phyloP scores from a whole-genome alignment of 1,140 invertebrate genomes.

The Psix sp. region DNA sequence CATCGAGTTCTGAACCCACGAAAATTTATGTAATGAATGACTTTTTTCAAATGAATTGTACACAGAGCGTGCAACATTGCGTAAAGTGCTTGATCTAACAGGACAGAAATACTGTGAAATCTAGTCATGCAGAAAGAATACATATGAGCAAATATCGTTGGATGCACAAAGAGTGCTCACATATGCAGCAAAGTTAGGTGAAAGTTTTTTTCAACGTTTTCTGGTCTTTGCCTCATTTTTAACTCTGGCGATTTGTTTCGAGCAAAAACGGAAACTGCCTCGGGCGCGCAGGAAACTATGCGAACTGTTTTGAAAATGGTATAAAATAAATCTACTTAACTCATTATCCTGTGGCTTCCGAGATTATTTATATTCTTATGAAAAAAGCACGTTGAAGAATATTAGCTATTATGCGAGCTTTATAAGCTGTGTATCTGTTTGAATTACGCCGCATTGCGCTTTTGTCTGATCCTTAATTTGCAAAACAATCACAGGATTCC shows the following conservation, averaged over 20 bases:
- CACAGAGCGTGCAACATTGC: slow-evolving; percentile 28
- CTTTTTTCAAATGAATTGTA: slow-evolving; percentile 45
- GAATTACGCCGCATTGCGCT: slow-evolving; percentile 17
- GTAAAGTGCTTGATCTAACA: slow-evolving; percentile 39
- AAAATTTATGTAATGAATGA: slow-evolving; percentile 40
- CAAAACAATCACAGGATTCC: slow-evolving; percentile 20
- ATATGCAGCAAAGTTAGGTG: slow-evolving; percentile 44
- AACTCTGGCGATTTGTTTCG: slow-evolving; percentile 51
- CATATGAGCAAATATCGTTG: slow-evolving; percentile 32
- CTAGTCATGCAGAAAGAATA: slow-evolving; percentile 39
- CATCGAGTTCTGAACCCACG: slow-evolving; percentile 22
- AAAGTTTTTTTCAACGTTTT: slow-evolving; percentile 56
- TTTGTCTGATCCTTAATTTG: slow-evolving; percentile 23
- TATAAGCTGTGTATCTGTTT: slow-evolving; percentile 16
- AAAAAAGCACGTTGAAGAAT: slow-evolving; percentile 30
- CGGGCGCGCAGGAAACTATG: slow-evolving; percentile 43
- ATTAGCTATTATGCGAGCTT: slow-evolving; percentile 17
- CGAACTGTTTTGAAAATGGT: slow-evolving; percentile 44
- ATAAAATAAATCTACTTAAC: slow-evolving; percentile 53
- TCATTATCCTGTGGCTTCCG: slow-evolving; percentile 38
- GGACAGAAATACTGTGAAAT: slow-evolving; percentile 36
- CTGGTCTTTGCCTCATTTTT: slow-evolving; percentile 47
- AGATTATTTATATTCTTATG: slow-evolving; percentile 39
- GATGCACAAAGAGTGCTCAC: slow-evolving; percentile 29
- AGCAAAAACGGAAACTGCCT: slow-evolving; percentile 42